phyloP scores from a whole-genome alignment of 2,797 vertebrate genomes.

The Melanotaenia trifasciata region DNA sequence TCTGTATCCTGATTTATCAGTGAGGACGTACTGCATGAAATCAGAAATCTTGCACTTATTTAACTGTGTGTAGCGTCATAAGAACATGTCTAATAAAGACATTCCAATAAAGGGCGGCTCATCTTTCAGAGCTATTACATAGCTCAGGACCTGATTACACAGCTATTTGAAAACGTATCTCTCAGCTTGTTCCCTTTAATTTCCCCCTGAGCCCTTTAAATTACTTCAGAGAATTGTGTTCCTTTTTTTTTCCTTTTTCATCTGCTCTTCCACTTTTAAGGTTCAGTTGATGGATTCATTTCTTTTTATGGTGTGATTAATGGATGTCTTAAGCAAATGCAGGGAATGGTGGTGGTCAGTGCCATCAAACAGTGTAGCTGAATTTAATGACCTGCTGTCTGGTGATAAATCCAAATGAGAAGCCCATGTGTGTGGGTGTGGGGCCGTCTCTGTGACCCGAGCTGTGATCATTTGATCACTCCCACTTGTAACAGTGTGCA shows the following conservation, averaged over 20 bases:
- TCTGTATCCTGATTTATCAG: conserved; percentile 57
- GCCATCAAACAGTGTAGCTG: conserved; percentile 66
- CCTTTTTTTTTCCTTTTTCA: conserved; percentile 13
- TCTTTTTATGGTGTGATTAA: conserved; percentile 77
- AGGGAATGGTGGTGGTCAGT: conserved; percentile 65
- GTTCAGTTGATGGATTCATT: conserved; percentile 64
- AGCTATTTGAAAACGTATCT: conserved; percentile 78
- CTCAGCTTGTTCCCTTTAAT: conserved; percentile 78
- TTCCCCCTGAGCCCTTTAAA: conserved; percentile 77
- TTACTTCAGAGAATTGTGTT: conserved; percentile 70
- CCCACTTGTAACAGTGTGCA: conserved; percentile 40
- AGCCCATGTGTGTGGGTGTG: conserved; percentile 24
- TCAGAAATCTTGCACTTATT: conserved; percentile 65
- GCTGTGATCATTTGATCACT: conserved; percentile 45
- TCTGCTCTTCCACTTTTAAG: conserved; percentile 36
- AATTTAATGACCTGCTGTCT: conserved; percentile 66
- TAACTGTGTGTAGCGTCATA: conserved; percentile 61
- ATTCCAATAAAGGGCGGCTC: conserved; percentile 73
- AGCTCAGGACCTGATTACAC: conserved; percentile 76
- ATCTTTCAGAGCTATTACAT: conserved; percentile 74
- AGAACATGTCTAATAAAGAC: conserved; percentile 75
- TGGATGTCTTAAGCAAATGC: conserved; percentile 65
- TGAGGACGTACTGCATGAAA: conserved; percentile 54
- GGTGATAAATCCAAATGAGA: conserved; percentile 68
- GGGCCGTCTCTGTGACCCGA: conserved; percentile 46